Evolutionary conservation across 2,113 vertebrate genomes (phyloP), one percentile per base, ranked within the genome.

Genomic region (Saccopteryx bilineata): DNA sequence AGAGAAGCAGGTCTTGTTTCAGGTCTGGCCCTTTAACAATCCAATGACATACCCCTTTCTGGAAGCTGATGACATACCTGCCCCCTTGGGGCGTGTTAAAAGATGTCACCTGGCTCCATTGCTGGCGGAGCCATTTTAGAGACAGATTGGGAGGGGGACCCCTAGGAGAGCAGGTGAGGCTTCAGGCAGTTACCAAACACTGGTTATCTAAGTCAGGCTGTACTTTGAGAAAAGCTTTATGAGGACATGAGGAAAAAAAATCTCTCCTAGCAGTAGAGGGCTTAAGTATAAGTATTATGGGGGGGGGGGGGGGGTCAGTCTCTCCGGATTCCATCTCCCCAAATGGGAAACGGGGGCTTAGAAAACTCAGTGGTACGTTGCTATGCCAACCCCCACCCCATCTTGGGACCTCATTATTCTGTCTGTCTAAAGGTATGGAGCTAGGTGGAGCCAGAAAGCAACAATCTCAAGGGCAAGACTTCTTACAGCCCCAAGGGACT

Each of bases 11-110:
- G 75, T 76, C 75, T 60, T 18, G 69, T 80, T 83, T 65, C 91
- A 50, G 52, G 54, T 80, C 95, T 97, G 91, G 87, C 91, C 92
- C 96, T 96, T 96, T 96, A 92, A 97, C 39, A 39, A 39, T 39
- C 39, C 39, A 39, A 39, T 39, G 39, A 39, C 39, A 39, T 39
- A 39, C 7, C 60, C 78, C 15, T 65, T 61, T 91, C 91, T 58
- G 80, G 66, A 65, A 82, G 56, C n/a, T 13, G 19, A 94, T 87
- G 88, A 85, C 81, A 93, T 10, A 93, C 80, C 79, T 92, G 76
- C 21, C 71, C 68, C 66, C 88, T 68, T 78, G 79, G 90, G 80
- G 52, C 69, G 74, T 13, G 10, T 69, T 90, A 95, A 90, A 96
- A 88, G 68, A 21, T 91, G 31, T 85, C 74, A 91, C 83, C 95